Conservation (phyloP, 2,113 vertebrate species). For the Octodon degus region DNA sequence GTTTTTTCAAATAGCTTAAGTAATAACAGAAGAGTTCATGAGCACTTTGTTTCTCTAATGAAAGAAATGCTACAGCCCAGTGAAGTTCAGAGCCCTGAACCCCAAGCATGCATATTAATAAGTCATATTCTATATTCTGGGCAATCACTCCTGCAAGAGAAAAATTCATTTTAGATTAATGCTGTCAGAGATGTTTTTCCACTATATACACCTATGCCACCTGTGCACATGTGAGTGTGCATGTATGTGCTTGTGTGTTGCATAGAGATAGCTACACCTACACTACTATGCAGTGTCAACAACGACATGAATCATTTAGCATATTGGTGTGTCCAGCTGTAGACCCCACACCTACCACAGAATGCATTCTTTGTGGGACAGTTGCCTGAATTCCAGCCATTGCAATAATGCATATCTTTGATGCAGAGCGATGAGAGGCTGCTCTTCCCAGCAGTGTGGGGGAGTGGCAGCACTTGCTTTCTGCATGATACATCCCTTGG, state of each 20-base stretch:
- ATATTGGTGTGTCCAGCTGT: neutral
- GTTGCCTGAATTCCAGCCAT: neutral
- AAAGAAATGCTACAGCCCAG: neutral
- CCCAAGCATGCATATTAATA: neutral
- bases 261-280: neutral
- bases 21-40: constrained; percentile 6
- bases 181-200: constrained; percentile 12
- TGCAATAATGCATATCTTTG: constrained; percentile 21
- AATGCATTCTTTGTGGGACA: neutral
- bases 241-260: neutral
- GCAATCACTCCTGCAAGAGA: neutral
- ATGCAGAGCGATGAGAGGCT: neutral
- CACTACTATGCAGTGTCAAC: neutral
- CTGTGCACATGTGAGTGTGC: neutral
- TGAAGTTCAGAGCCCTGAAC: neutral
- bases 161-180: neutral
- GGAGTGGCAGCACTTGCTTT: neutral
- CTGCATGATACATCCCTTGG: neutral
- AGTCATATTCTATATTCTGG: neutral
- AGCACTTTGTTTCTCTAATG: neutral
- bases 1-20: neutral
- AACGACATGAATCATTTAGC: too few relatives aligned
- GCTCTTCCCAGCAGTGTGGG: neutral
- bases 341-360: neutral
- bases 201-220: neutral